Base-by-base conservation (phyloP, 2,888 invertebrate species). In the Nymphalis polychloros region DNA sequence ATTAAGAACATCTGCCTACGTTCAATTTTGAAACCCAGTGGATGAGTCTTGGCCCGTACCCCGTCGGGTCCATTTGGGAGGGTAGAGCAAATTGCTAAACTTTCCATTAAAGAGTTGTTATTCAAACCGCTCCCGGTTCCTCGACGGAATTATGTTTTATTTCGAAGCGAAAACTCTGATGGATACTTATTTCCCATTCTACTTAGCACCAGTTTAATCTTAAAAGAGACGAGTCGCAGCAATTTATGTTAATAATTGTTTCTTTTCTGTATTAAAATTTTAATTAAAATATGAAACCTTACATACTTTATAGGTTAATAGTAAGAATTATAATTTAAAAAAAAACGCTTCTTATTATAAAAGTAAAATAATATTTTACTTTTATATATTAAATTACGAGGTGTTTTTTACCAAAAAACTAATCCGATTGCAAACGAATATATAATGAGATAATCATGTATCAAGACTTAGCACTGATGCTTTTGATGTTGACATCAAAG, bases 81-180 rank as follows among this genome's bases (percentile, higher is more conserved):
- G 91, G 88, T 88, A 88, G 87, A 89, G 90, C 91, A 92, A 92
- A 92, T 92, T 92, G 91, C 92, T 90, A 90, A 92, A 92, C 92
- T 92, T 92, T 92, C 92, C 90, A 92, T 92, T 92, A 92, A 92
- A 92, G 92, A 92, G 92, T 90, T 92, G 92, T 90, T 92, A 91
- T 89, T 91, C 89, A 89, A 90, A 90, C 92, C 89, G 87, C 91
- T 86, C 81, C 78, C 84, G 79, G 86, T 83, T 86, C 81, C 85
- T 84, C 84, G 80, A 81, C 78, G 85, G 81, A 87, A 90, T 92
- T 90, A 90, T 90, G 86, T 90, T 90, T 90, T 91, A 91, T 91
- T 88, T 86, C 82, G 79, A 84, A 85, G 84, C 81, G 85, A 81
- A 84, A 85, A 82, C 84, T 87, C 86, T 83, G 83, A 86, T 84